These are phyloP conservation scores for Dipodomys stephensi DNA, from an alignment of 2,113 vertebrate species.

Conservation along the genomic window DNA sequence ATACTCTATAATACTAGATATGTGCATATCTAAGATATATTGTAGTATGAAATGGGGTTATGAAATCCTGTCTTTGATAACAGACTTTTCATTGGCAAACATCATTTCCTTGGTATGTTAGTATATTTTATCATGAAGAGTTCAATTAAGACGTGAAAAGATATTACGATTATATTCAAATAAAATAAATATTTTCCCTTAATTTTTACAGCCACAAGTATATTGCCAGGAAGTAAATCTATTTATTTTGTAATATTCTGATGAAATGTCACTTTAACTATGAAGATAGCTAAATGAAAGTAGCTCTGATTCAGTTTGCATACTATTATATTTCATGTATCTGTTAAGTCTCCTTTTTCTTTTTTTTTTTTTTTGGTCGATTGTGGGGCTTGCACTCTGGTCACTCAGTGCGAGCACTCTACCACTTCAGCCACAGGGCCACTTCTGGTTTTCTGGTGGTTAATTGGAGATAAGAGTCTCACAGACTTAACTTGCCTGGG, in stretches of 20 bases:
- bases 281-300: background rate
- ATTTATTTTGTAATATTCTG: background rate
- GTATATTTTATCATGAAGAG: background rate
- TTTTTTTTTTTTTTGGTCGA: too few species aligned
- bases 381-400: too few species aligned
- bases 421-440: too few species aligned
- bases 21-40: too few species aligned
- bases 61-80: background rate
- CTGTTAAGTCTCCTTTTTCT: background rate
- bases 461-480: too few species aligned
- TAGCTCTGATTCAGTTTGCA: background rate
- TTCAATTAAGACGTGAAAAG: background rate
- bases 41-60: background rate
- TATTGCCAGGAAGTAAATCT: background rate
- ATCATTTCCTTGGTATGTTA: background rate
- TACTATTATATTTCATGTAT: background rate
- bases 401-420: too few species aligned
- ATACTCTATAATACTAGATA: background rate
- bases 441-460: too few species aligned
- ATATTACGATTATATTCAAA: background rate
- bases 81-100: background rate
- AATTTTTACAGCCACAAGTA: background rate
- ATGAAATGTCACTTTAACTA: background rate
- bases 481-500: too few species aligned
- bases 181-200: background rate